Evolutionary conservation across 2,888 invertebrate species (phyloP), one percentile per base, ranked within the genome.

Genomic region (Sinelater perroti): DNA sequence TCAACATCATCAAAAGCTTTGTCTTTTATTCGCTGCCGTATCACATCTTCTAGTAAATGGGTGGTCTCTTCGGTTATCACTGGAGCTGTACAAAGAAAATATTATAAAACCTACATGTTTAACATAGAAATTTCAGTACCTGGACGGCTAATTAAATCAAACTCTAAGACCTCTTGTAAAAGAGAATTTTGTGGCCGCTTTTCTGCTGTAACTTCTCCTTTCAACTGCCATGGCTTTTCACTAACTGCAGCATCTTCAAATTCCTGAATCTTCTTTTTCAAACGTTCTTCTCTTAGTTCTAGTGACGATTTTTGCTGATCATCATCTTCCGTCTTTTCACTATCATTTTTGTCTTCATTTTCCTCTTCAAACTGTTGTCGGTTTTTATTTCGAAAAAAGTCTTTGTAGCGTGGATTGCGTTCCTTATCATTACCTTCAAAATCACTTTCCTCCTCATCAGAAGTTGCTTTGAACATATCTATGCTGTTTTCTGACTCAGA

Each of bases 1-100:
- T 88, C 87, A 0, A 97, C 96, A 77, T 97, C 96, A 75, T 98
- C 97, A 88, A 93, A 98, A 0, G 90, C 89, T 81, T 91, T 87
- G 72, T 97, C 95, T 79, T 93, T 95, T 24, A 98, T 92, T 69
- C 98, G 83, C 72, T 90, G 93, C 63, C 80, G 86, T n/a, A 98
- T 95, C 8, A 97, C 86, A 64, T 94, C 93, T 79, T 98, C 97
- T 36, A 99, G 78, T 36, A 87, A 89, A 2, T 88, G 71, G 1
- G 95, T 95, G 0, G 93, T 93, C 75, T 95, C 88, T 74, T 95
- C 94, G 0, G 97, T 97, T 36, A 97, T 93, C 0, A 94, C 84
- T 1, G 97, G 97, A 1, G 96, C 90, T 83, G 67, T 26, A 74
- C 70, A 4, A 8, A 31, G 4, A 7, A 4, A n/a, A 31, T 4